Base-by-base conservation (phyloP, 2,797 vertebrate genomes). In the Pangasius krempfi region DNA sequence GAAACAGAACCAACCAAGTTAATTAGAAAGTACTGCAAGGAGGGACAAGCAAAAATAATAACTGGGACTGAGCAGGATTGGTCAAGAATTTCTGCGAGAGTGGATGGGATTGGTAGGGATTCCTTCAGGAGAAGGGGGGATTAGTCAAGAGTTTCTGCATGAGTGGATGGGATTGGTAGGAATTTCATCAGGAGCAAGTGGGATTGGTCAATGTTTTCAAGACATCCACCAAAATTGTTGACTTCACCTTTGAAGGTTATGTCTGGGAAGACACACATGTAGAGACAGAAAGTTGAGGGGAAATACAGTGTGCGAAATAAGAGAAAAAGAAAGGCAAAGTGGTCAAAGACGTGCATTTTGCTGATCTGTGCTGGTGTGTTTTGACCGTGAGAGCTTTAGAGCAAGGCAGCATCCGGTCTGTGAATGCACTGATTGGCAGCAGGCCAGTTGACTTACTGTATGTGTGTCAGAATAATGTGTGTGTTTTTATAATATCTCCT, bases 351-450 rank as follows among this genome's bases (percentile, higher is more conserved):
- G 0, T 33, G 47, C 30, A 54, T 85, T 68, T 40, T 79, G 72
- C 84, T 89, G 52, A 82, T 82, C 54, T 54, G 56, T 75, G 30
- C 20, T 60, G 52, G 54, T 73, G 50, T 81, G n/a, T 50, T 82
- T 82, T 64, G 52, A 33, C 72, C 22, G 2, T 84, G 88, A 54
- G 75, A 85, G 83, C 88, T 89, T 18, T 40, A 37, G 44, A 80
- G 37, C 79, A 30, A 86, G 83, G 44, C 83, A 37, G 84, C 60
- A 72, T 83, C 73, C 54, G 47, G 50, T 86, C 62, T 44, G 83
- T 30, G 66, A 82, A 83, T 84, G 89, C 86, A 54, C 54, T 58
- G 88, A 83, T 70, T 89, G 88, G 88, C 70, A 13, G 18, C 84
- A 37, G 30, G 54, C 84, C 88, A 89, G 54, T 40, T n/a, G 76